Percentiles rank a stretch among this genome's conserved stretches.
Evolutionary conservation across 2,797 vertebrate genomes (phyloP).

Genomic region (Hybognathus amarus): DNA sequence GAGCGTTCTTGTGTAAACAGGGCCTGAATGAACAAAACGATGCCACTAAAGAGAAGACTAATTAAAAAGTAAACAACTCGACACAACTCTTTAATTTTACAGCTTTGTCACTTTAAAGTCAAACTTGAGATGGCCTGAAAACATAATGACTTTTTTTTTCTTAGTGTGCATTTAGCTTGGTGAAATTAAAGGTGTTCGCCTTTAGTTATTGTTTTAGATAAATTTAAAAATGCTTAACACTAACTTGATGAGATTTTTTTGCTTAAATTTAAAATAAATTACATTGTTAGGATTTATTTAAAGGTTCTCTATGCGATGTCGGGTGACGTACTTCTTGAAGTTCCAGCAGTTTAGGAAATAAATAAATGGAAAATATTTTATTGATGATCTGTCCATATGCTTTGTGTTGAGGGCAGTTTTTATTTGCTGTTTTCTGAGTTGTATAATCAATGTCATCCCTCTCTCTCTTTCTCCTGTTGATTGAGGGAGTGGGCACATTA

Average conservation of each 20-base stretch:
- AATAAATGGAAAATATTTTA: not conserved
- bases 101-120: too few relatives aligned
- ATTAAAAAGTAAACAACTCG: too few relatives aligned
- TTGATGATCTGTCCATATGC: constrained; percentile 28
- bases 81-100: too few relatives aligned
- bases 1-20: too few relatives aligned
- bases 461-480: constrained; percentile 50
- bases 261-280: too few relatives aligned
- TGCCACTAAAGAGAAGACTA: too few relatives aligned
- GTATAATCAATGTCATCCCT: constrained; percentile 66
- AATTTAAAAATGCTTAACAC: not conserved
- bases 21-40: not conserved
- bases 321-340: not conserved
- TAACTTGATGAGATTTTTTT: too few relatives aligned
- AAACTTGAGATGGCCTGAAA: not conserved
- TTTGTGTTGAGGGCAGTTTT: constrained; percentile 59
- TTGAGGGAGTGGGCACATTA: constrained; percentile 39
- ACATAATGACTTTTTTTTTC: too few relatives aligned
- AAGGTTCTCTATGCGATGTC: too few relatives aligned
- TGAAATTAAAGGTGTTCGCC: too few relatives aligned
- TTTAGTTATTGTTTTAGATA: not conserved
- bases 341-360: constrained; percentile 51
- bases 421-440: constrained; percentile 61
- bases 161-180: too few relatives aligned
- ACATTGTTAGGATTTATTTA: too few relatives aligned